These are phyloP conservation scores for Poeciliopsis presidionis DNA, from an alignment of 2,797 vertebrate species.

Conservation along the genomic window DNA sequence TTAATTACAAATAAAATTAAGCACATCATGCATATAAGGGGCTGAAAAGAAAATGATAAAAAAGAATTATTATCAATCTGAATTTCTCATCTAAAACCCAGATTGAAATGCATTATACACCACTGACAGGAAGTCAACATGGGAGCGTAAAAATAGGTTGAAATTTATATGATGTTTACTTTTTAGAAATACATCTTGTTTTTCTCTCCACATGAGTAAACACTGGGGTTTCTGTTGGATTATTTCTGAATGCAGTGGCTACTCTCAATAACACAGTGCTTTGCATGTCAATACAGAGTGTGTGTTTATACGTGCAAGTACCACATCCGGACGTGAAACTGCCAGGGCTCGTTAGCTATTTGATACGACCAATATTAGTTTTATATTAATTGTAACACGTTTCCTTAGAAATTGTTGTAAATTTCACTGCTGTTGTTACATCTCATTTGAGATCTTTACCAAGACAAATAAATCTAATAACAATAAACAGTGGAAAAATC, in stretches of 20 bases:
- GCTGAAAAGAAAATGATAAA: background rate
- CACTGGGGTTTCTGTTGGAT: background rate
- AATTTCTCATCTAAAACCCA: background rate
- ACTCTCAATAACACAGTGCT: background rate
- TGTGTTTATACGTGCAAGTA: background rate
- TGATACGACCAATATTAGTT: background rate
- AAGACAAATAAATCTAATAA: background rate
- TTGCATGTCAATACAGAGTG: background rate
- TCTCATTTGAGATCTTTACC: background rate
- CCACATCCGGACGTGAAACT: background rate
- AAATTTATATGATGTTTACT: background rate
- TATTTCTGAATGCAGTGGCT: background rate
- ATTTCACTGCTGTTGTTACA: background rate
- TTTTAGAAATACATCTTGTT: background rate
- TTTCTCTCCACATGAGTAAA: background rate
- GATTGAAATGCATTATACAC: background rate
- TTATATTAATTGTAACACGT: background rate
- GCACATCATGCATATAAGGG: background rate
- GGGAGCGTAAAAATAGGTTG: background rate
- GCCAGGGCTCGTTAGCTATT: background rate
- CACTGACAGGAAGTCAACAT: background rate
- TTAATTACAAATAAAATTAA: background rate
- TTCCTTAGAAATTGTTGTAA: background rate
- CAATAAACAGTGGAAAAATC: constrained; percentile 47
- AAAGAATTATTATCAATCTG: background rate